Percentiles rank a stretch among this genome's conserved stretches.
Conservation (phyloP, 2,113 vertebrate species). For the Myxocyprinus asiaticus region DNA sequence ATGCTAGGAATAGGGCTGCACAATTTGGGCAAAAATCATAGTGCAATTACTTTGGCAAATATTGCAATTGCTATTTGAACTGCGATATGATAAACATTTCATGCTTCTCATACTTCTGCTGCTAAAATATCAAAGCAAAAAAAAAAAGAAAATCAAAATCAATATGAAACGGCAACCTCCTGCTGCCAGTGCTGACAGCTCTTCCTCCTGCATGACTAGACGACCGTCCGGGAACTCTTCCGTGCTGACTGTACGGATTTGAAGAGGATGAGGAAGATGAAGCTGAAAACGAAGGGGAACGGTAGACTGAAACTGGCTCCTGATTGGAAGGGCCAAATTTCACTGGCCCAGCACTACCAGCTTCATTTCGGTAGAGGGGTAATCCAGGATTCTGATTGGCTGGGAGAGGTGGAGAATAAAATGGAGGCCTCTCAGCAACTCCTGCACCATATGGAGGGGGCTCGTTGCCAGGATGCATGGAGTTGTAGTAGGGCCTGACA, state of each 20-base stretch:
- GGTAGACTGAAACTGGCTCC: slow-evolving; percentile 63
- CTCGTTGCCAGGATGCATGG: slow-evolving; percentile 57
- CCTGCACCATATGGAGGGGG: slow-evolving; percentile 42
- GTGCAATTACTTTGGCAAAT: too few species aligned
- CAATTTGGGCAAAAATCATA: too few species aligned
- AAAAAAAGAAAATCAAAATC: too few species aligned
- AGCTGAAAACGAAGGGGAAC: slow-evolving; percentile 60
- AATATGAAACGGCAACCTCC: slow-evolving; percentile 52
- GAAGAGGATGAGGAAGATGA: slow-evolving; percentile 61
- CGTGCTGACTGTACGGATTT: slow-evolving; percentile 61
- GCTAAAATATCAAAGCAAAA: too few species aligned
- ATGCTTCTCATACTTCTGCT: too few species aligned
- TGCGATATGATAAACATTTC: too few species aligned
- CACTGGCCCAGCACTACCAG: slow-evolving; percentile 39
- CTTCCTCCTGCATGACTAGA: slow-evolving; percentile 62
- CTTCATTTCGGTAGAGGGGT: slow-evolving; percentile 69
- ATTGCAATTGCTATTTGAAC: too few species aligned
- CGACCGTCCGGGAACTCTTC: slow-evolving; percentile 62
- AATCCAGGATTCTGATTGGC: slow-evolving; percentile 68
- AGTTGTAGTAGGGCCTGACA: slow-evolving; percentile 61
- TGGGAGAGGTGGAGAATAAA: slow-evolving; percentile 54
- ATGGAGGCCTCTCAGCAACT: slow-evolving; percentile 52
- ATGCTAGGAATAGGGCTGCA: background rate
- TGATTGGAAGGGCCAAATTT: slow-evolving; percentile 60
- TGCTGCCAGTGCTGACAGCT: slow-evolving; percentile 58